A percentile compares a stretch with the other conserved stretches of the same genome.
phyloP scores from a whole-genome alignment of 2,888 invertebrate genomes.

The Aquatica leii region DNA sequence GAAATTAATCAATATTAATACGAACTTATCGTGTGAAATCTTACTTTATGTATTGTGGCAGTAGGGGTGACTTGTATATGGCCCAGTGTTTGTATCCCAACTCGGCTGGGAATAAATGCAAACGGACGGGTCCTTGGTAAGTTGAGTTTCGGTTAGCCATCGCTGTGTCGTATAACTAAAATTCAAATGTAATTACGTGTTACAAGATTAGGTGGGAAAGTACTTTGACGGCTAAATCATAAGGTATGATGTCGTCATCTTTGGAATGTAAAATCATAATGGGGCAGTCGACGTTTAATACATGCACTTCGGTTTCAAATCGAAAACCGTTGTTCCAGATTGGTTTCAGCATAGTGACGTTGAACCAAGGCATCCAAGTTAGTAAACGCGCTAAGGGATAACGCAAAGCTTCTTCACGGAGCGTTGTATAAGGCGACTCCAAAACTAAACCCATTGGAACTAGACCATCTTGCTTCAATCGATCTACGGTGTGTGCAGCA shows the following conservation, averaged over 20 bases:
- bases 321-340: slow-evolving; percentile 52
- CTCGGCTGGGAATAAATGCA: slow-evolving; percentile 44
- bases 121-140: slow-evolving; percentile 47
- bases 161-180: slow-evolving; percentile 46
- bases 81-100: slow-evolving; percentile 49
- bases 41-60: slow-evolving; percentile 51
- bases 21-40: not conserved
- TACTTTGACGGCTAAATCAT: slow-evolving; percentile 49
- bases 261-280: slow-evolving; percentile 55
- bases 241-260: slow-evolving; percentile 53
- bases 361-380: slow-evolving; percentile 53
- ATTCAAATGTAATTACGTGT: slow-evolving; percentile 8
- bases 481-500: slow-evolving; percentile 72
- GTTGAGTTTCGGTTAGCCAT: slow-evolving; percentile 39
- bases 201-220: not conserved
- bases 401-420: slow-evolving; percentile 74
- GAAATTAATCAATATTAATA: not conserved
- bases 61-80: slow-evolving; percentile 47
- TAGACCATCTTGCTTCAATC: slow-evolving; percentile 59
- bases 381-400: slow-evolving; percentile 31
- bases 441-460: slow-evolving; percentile 78
- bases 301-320: slow-evolving; percentile 49
- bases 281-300: slow-evolving; percentile 51
- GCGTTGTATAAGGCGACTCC: slow-evolving; percentile 93
- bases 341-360: slow-evolving; percentile 50